phyloP scores from a whole-genome alignment of 1,140 invertebrate genomes.

The Armadillidium nasatum region DNA sequence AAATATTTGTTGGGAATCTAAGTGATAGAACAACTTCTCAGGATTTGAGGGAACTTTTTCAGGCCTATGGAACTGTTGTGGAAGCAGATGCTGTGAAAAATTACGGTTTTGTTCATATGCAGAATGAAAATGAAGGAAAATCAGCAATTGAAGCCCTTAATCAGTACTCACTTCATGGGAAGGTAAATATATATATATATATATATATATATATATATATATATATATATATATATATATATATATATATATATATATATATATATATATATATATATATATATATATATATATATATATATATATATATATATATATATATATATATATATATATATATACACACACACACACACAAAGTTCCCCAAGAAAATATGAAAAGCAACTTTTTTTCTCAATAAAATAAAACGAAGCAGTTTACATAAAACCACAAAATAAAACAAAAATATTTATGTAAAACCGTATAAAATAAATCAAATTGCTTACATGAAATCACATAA shows the following conservation, averaged over 20 bases:
- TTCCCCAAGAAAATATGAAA: too few species aligned
- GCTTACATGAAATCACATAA: too few species aligned
- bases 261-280: slow-evolving; percentile 8
- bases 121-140: slow-evolving; percentile 82
- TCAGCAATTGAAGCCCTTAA: slow-evolving; percentile 87
- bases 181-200: slow-evolving; percentile 84
- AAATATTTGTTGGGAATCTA: slow-evolving; percentile 92
- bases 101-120: slow-evolving; percentile 97
- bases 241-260: slow-evolving; percentile 56
- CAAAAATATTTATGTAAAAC: too few species aligned
- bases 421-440: too few species aligned
- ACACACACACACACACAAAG: too few species aligned
- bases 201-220: slow-evolving; percentile 53
- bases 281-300: slow-evolving; percentile 1
- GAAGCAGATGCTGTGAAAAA: slow-evolving; percentile 95
- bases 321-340: too few species aligned
- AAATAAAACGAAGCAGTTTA: too few species aligned
- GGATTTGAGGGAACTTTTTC: slow-evolving; percentile 83
- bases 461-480: too few species aligned
- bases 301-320: slow-evolving; percentile 1
- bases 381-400: too few species aligned
- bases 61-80: slow-evolving; percentile 90
- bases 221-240: slow-evolving; percentile 52
- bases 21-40: slow-evolving; percentile 78
- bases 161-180: slow-evolving; percentile 77